These are phyloP conservation scores for Ichneumoninae sp. DNA, from an alignment of 2,888 invertebrate species.

Conservation along the genomic window DNA sequence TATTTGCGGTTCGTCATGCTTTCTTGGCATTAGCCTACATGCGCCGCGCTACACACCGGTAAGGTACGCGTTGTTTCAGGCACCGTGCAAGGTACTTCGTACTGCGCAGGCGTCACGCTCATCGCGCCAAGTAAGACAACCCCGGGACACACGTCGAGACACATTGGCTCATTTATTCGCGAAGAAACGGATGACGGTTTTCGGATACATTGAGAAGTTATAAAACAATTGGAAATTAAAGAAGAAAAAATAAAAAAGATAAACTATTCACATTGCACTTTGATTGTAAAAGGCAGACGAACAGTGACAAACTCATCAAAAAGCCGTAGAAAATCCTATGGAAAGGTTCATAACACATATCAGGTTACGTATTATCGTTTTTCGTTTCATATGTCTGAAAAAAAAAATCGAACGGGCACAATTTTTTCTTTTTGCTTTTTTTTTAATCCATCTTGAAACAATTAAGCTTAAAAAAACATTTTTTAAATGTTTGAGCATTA, in stretches of 20 bases:
- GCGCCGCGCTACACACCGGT: constrained; percentile 59
- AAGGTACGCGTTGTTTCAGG: constrained; percentile 15
- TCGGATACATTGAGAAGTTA: not conserved
- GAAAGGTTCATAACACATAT: not conserved
- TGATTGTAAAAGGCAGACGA: not conserved
- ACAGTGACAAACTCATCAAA: not conserved
- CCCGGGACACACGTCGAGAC: not conserved
- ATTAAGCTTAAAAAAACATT: not conserved
- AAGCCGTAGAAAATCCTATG: constrained; percentile 4
- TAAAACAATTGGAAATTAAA: not conserved
- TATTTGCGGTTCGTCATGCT: constrained; percentile 76
- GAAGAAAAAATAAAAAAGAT: not conserved
- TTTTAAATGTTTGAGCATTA: not conserved
- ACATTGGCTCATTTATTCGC: constrained; percentile 8
- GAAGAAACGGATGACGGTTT: not conserved
- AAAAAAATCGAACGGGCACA: not conserved
- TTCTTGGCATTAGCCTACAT: constrained; percentile 81
- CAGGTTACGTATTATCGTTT: not conserved
- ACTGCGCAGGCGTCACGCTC: not conserved
- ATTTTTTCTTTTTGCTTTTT: not conserved
- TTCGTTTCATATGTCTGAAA: not conserved
- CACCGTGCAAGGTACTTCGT: constrained; percentile 29
- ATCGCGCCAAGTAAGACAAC: constrained; percentile 30
- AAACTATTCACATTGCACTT: not conserved
- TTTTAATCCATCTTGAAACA: not conserved